These are phyloP conservation scores for Platycnemis pennipes DNA, from an alignment of 2,888 invertebrate species.

Conservation along the genomic window DNA sequence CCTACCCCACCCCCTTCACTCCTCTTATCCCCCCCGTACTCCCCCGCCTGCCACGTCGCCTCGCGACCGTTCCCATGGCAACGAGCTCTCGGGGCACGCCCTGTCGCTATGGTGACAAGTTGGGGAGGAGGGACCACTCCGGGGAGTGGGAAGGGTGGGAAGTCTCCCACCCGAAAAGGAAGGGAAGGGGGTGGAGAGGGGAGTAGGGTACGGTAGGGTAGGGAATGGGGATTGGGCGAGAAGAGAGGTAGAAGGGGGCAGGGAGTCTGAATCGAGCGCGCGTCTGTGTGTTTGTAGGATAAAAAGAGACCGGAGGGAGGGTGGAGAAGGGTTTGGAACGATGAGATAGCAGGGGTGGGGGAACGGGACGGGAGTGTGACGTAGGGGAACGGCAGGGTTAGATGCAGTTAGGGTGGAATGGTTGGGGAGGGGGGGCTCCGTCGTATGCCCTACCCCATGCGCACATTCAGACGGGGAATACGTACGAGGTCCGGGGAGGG, in stretches of 20 bases:
- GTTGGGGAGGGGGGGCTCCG: background rate
- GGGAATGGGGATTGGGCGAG: background rate
- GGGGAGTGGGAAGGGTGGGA: background rate
- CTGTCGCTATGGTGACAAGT: slow-evolving; percentile 53
- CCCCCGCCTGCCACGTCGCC: background rate
- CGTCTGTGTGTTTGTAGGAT: background rate
- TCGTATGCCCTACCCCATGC: slow-evolving; percentile 27
- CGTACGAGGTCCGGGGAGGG: no score
- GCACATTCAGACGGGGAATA: slow-evolving; percentile 40
- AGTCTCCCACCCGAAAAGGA: background rate
- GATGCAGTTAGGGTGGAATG: background rate
- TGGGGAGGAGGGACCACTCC: background rate
- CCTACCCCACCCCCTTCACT: background rate
- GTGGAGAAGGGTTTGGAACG: background rate
- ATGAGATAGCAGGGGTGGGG: background rate
- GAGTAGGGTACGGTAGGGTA: background rate
- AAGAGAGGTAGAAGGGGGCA: background rate
- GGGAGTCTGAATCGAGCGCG: slow-evolving; percentile 14
- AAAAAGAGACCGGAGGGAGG: background rate
- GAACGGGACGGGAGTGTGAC: background rate
- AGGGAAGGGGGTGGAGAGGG: background rate
- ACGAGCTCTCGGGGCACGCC: slow-evolving; percentile 63
- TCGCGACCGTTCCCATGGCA: slow-evolving; percentile 53
- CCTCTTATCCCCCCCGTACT: background rate
- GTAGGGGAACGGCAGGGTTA: background rate